Base-by-base conservation (phyloP, 2,113 vertebrate species). In the Colossoma macropomum region DNA sequence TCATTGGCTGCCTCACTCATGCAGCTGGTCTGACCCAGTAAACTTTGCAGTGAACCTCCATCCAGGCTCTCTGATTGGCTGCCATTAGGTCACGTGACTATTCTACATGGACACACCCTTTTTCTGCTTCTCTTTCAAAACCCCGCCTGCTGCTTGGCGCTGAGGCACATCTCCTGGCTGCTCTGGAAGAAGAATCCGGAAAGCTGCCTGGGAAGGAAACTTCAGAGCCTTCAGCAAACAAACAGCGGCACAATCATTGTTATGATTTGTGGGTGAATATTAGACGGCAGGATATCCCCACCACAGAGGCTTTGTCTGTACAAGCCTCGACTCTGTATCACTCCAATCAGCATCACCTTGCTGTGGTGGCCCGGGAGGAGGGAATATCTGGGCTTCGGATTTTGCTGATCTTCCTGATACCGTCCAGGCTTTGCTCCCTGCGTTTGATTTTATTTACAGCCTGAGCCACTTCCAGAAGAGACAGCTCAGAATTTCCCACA, bases 21-120 rank as follows among this genome's bases (percentile, higher is more conserved):
- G n/a, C 59, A 81, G 68, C 59, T 41, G 75, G 17, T 80, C 74
- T 85, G 79, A 85, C 79, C 79, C 68, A 81, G 62, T 85, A 81
- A 81, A 81, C 79, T 85, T 73, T 77, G 75, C 34, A 54, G 25
- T 85, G 59, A 81, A 81, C 84, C 79, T 85, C 32, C n/a, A 66
- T 66, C 65, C 27, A 7, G 56, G 6, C n/a, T 76, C 48, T 38
- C 45, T 38, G 66, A 75, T 77, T 85, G 84, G 79, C n/a, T 81
- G 27, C 56, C 10, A 54, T 72, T 23, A 52, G 28, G 66, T 72
- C 79, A 85, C 21, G 59, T 81, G 84, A 56, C 73, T 13, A 28
- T 41, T 19, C 50, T 32, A 23, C 6, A 45, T 28, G 38, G 7
- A 7, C 34, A 41, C 25, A 25, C 48, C 28, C 12, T 17, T 79